Evolutionary conservation across 1,140 invertebrate species (phyloP), one percentile per base, ranked within the genome.

Genomic region (Neodiprion virginianus): DNA sequence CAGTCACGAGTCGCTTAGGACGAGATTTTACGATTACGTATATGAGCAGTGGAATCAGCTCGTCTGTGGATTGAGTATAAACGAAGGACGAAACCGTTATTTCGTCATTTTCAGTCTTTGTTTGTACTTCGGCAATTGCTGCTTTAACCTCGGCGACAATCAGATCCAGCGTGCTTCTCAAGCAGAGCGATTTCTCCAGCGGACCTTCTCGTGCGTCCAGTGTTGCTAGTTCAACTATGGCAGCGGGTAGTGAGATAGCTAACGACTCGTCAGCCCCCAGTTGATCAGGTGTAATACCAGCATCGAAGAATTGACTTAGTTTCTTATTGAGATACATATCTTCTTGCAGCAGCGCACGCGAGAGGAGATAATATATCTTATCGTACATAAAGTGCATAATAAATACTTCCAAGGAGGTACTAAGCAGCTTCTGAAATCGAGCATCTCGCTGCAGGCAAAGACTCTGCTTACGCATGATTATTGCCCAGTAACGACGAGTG

Each of bases 81-180:
- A 12, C 7, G n/a, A 12, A 40, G 17, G 21, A 72, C 69, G 23
- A 77, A 75, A 70, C 78, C 61, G 8, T 72, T 73, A 7, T 77
- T 4, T 77, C 53, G 48, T 80, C 70, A 17, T n/a, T 48, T 8
- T 78, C 80, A 21, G 47, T 77, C 76, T 72, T 72, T 1, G 79
- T 81, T 74, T 83, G 76, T 12, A 79, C 74, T 49, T 81, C 83
- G 8, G 82, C 83, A 17, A 82, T 76, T 0, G 78, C 81, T 10
- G 80, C 81, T 73, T 86, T 86, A 12, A 82, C 75, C 73, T 85
- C 83, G 4, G 83, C 83, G 8, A 84, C 68, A 14, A 79, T 78
- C 0, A 85, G 73, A 48, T 86, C 83, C n/a, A 86, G 48, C 8
- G 83, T 83, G 12, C 78, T 80, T 23, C 80, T 79, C 5, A 86